Percentiles rank a stretch among this genome's conserved stretches.
phyloP scores from a whole-genome alignment of 2,113 vertebrate genomes.

The Scophthalmus maximus region DNA sequence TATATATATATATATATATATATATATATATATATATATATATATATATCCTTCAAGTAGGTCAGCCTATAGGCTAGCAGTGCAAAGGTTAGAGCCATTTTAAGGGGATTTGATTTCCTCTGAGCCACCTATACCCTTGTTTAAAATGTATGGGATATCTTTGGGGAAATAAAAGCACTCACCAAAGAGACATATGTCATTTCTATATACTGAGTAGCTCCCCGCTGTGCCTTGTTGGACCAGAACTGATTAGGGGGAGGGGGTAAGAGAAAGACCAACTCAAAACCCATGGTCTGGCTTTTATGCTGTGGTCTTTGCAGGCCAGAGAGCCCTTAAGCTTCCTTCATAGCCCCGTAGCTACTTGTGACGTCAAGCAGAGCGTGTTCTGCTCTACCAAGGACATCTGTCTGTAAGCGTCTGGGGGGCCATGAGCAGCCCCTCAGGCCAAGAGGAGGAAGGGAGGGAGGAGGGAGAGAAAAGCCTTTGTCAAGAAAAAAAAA shows the following conservation, averaged over 20 bases:
- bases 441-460: constrained; percentile 45
- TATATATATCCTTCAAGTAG: neutral
- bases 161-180: constrained; percentile 10
- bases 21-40: too few relatives aligned
- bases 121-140: constrained; percentile 5
- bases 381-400: constrained; percentile 82
- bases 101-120: constrained; percentile 11
- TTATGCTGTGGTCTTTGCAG: constrained; percentile 62
- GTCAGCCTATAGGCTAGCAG: neutral
- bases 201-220: constrained; percentile 42
- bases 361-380: constrained; percentile 78
- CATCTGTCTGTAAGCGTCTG: constrained; percentile 86
- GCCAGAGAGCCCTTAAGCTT: constrained; percentile 60
- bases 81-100: neutral
- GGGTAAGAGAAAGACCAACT: constrained; percentile 22
- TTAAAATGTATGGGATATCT: constrained; percentile 36
- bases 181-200: constrained; percentile 54
- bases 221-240: constrained; percentile 53
- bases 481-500: constrained; percentile 77
- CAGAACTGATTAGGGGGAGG: constrained; percentile 28
- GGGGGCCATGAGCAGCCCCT: constrained; percentile 69
- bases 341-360: constrained; percentile 65
- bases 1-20: too few relatives aligned
- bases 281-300: constrained; percentile 54
- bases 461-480: constrained; percentile 52